A percentile compares a stretch with the other conserved stretches of the same genome.
Conservation (phyloP, 1,140 invertebrate species). For the Drosophila fuyamai region DNA sequence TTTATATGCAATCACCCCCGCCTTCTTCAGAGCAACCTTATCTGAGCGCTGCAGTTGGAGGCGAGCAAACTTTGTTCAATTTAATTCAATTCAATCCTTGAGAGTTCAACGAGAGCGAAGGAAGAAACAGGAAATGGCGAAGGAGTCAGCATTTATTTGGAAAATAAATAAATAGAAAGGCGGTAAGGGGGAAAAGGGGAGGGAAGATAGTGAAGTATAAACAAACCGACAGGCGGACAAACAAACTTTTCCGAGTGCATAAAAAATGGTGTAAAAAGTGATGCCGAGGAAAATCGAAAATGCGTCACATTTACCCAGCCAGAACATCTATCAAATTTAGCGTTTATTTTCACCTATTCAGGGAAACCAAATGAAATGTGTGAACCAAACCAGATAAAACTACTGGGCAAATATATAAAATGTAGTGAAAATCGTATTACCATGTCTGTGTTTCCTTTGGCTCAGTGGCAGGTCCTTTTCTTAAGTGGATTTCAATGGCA, state of each 20-base stretch:
- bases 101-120: slow-evolving; percentile 26
- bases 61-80: slow-evolving; percentile 52
- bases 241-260: slow-evolving; percentile 60
- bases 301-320: slow-evolving; percentile 67
- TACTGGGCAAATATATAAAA: slow-evolving; percentile 25
- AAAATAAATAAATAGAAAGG: slow-evolving; percentile 69
- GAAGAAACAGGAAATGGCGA: slow-evolving; percentile 13
- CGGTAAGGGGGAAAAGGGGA: background rate
- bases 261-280: slow-evolving; percentile 61
- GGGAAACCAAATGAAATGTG: slow-evolving; percentile 43
- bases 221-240: slow-evolving; percentile 60
- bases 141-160: slow-evolving; percentile 62
- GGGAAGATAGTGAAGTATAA: slow-evolving; percentile 58
- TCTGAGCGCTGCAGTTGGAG: slow-evolving; percentile 40
- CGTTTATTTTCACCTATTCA: slow-evolving; percentile 53
- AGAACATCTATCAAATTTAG: slow-evolving; percentile 75
- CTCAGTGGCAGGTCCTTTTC: slow-evolving; percentile 49
- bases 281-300: slow-evolving; percentile 56
- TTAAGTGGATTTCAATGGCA: slow-evolving; percentile 73
- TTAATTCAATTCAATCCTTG: slow-evolving; percentile 67
- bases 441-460: slow-evolving; percentile 28
- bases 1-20: slow-evolving; percentile 30
- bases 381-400: slow-evolving; percentile 52
- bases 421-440: slow-evolving; percentile 71
- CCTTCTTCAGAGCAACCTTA: slow-evolving; percentile 19